Percentiles rank a stretch among this genome's conserved stretches.
phyloP scores from a whole-genome alignment of 2,797 vertebrate species.

The Smutsia temminckii region DNA sequence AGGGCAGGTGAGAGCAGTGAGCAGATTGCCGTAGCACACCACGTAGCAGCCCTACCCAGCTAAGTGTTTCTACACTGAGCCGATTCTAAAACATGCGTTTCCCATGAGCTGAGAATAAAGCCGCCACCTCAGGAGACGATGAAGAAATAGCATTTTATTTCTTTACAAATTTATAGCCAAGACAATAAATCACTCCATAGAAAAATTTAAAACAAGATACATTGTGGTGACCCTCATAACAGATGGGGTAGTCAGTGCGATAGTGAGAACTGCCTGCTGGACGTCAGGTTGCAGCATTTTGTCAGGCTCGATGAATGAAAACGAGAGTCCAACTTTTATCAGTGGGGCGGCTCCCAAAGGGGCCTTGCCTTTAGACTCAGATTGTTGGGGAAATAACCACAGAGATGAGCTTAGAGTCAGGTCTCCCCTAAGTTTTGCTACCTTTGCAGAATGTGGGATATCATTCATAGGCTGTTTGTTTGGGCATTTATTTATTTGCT shows the following conservation, averaged over 20 bases:
- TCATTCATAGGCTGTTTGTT: neutral
- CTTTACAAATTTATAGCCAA: constrained; percentile 81
- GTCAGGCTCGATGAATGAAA: constrained; percentile 62
- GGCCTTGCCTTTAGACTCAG: neutral
- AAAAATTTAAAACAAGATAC: constrained; percentile 78
- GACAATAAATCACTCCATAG: constrained; percentile 80
- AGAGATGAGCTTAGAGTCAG: constrained; percentile 1
- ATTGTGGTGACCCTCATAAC: constrained; percentile 74
- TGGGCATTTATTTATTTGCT: neutral
- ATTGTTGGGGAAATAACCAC: neutral
- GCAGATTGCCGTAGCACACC: neutral
- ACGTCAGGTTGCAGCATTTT: constrained; percentile 73
- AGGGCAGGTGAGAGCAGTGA: neutral
- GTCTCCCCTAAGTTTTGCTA: constrained; percentile 1
- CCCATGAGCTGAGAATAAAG: constrained; percentile 56
- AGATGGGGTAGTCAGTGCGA: constrained; percentile 63
- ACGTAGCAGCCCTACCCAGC: neutral
- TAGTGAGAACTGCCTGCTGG: constrained; percentile 66
- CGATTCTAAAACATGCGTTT: rapidly evolving
- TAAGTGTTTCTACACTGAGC: neutral
- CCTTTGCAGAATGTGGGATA: neutral
- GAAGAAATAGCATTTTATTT: constrained; percentile 80
- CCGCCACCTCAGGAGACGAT: constrained; percentile 69
- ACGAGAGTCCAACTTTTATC: neutral
- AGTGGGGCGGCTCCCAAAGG: neutral